Base-by-base conservation (phyloP, 2,888 invertebrate genomes). In the Argyra leucocephala region DNA sequence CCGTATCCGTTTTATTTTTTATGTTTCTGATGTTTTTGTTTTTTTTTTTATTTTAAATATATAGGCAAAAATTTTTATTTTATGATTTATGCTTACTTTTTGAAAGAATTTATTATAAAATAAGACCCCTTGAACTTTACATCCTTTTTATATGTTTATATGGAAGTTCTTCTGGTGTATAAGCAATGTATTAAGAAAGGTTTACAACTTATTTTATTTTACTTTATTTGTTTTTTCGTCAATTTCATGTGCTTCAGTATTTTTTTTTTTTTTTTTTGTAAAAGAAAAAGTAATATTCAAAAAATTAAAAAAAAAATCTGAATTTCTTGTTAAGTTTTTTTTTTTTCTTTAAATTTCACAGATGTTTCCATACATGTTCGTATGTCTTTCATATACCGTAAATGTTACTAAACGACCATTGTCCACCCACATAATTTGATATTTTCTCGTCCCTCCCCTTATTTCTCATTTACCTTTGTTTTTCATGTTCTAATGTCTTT, bases 401-500 rank as follows among this genome's bases (percentile, higher is more conserved):
- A 48, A 48, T 48, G 48, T 48, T 48, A 48, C 48, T 48, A 48
- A 48, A 48, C 48, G 48, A 48, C 48, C 48, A 48, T 48, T 48
- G 48, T 48, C 48, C 48, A 48, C 48, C 48, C 48, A 48, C 48
- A 48, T 48, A 48, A 31, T 21, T 22, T 26, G 31, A 23, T 24
- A 22, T 66, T 66, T 66, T 67, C 67, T 67, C 67, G 66, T 64
- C 64, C 67, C 66, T 66, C 67, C 66, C 64, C 67, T 66, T 63
- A 66, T 66, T 69, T 66, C 66, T 65, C 62, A 60, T 66, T 61
- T 61, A 36, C 73, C 69, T 72, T 74, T 71, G 69, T 72, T 70
- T 74, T 75, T 69, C 67, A 64, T n/a, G n/a, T n/a, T n/a, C n/a
- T n/a, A n/a, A n/a, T n/a, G n/a, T 2, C 26, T 63, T 60, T 37